These are phyloP conservation scores for Zygogramma bicolorata DNA, from an alignment of 2,888 invertebrate genomes.

Conservation along the genomic window DNA sequence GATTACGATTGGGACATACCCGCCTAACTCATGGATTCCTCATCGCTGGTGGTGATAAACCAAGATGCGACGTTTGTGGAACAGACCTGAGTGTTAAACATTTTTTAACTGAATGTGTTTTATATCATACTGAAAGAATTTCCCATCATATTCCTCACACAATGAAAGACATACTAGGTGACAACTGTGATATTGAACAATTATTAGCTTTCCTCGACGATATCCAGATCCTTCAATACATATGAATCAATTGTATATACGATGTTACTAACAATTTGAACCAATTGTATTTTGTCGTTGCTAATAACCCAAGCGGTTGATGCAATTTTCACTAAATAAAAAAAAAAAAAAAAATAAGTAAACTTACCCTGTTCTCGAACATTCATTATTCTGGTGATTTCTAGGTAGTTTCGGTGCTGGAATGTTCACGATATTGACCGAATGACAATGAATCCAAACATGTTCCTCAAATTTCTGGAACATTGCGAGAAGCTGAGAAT, in stretches of 20 bases:
- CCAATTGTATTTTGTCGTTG: constrained; percentile 6
- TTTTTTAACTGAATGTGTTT: constrained; percentile 7
- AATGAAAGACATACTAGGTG: constrained; percentile 1
- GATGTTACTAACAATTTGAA: no score
- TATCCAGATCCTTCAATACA: not conserved
- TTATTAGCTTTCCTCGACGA: constrained; percentile 2
- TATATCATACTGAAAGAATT: constrained; percentile 9
- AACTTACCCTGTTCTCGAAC: no score
- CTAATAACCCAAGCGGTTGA: not conserved
- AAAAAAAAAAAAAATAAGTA: no score
- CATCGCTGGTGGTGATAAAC: not conserved
- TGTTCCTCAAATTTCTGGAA: no score
- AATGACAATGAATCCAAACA: no score
- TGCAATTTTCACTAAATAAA: constrained; percentile 16
- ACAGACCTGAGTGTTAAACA: constrained; percentile 7
- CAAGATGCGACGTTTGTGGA: not conserved
- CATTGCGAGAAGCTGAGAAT: no score
- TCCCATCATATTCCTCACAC: no score
- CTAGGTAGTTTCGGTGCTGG: no score
- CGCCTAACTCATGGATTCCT: constrained; percentile 5
- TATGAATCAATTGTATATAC: not conserved
- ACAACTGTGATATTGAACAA: constrained; percentile 9
- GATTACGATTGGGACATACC: constrained; percentile 13
- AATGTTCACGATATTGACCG: no score
- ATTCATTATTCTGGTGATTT: no score